phyloP scores from a whole-genome alignment of 2,113 vertebrate genomes.

The Pangasianodon gigas region DNA sequence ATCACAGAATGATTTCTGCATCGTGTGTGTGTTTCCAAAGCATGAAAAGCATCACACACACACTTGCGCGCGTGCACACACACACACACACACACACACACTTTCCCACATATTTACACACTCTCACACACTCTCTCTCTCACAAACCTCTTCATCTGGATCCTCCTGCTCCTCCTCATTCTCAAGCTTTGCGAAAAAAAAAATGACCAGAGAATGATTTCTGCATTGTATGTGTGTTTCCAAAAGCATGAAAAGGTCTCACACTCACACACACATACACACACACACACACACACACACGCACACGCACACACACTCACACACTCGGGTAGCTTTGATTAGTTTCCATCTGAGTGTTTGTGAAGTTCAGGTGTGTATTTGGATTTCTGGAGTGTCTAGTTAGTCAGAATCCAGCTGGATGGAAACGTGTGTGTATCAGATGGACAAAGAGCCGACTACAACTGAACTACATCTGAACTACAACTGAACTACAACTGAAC shows the following conservation, averaged over 20 bases:
- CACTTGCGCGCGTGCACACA: too few species aligned
- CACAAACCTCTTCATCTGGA: conserved; percentile 72
- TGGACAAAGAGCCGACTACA: not conserved
- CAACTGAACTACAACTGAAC: not conserved
- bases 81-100: not conserved
- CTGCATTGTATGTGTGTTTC: not conserved
- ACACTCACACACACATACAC: too few species aligned
- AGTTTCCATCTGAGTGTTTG: not conserved
- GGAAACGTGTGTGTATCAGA: not conserved
- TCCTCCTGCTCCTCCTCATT: conserved; percentile 72
- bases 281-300: not conserved
- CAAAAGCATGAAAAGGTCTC: not conserved
- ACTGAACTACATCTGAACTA: not conserved
- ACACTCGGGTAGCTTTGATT: not conserved
- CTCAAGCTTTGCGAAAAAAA: conserved; percentile 66
- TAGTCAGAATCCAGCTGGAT: not conserved
- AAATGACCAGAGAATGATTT: not conserved
- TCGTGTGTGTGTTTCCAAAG: not conserved
- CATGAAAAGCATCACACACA: not conserved
- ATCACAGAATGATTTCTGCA: not conserved
- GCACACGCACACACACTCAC: not conserved
- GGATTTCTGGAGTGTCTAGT: not conserved
- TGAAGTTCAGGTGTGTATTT: not conserved
- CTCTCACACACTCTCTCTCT: not conserved
- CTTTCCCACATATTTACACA: not conserved